Conservation (phyloP, 2,888 invertebrate genomes). For the Trachelus troglodyta region DNA sequence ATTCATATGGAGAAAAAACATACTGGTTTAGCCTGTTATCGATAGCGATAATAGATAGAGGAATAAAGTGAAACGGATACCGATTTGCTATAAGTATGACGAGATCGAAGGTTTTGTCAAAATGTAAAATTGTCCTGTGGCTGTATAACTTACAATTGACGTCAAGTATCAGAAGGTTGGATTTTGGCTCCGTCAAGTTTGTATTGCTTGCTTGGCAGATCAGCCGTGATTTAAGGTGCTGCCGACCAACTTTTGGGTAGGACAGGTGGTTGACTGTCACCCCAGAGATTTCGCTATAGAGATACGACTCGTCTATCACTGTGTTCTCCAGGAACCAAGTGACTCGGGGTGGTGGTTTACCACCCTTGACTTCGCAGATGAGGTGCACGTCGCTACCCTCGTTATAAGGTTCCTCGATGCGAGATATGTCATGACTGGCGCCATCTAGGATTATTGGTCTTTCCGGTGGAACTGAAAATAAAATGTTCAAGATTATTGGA, state of each 20-base stretch:
- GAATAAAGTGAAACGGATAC: not conserved
- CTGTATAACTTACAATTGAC: conserved; percentile 81
- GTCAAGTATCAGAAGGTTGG: conserved; percentile 83
- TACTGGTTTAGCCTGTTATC: not conserved
- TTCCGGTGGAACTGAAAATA: conserved; percentile 79
- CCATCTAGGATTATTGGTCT: conserved; percentile 85
- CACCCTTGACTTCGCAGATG: conserved; percentile 86
- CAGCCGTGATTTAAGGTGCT: conserved; percentile 85
- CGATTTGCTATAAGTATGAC: not conserved
- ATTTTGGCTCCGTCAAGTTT: conserved; percentile 81
- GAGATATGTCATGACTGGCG: conserved; percentile 76
- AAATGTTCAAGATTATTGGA: not conserved
- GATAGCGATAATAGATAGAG: not conserved
- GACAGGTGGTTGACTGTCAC: conserved; percentile 83
- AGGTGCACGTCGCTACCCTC: conserved; percentile 86
- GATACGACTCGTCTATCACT: conserved; percentile 85
- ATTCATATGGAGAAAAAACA: not conserved
- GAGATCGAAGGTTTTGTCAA: too few species aligned
- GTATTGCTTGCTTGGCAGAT: conserved; percentile 91
- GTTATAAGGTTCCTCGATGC: conserved; percentile 84
- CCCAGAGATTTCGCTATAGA: conserved; percentile 74
- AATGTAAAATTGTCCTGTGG: not conserved
- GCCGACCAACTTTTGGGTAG: conserved; percentile 83
- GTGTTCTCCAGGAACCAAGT: conserved; percentile 89
- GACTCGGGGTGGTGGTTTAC: conserved; percentile 83